These are phyloP conservation scores for Cheumatopsyche charites DNA, from an alignment of 1,140 invertebrate species.

Conservation along the genomic window DNA sequence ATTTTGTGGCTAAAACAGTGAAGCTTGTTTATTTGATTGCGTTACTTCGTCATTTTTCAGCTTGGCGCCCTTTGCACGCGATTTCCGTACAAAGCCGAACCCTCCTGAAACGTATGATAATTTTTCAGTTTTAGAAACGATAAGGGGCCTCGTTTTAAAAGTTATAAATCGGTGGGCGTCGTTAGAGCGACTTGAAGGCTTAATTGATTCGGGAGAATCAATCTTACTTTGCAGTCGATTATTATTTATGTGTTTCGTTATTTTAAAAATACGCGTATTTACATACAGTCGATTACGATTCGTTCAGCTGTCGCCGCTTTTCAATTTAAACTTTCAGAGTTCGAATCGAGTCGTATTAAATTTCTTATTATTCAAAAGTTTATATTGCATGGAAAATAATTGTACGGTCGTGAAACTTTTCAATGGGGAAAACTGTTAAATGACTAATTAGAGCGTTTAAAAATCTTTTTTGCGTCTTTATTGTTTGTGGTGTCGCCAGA, in stretches of 20 bases:
- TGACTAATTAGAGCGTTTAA: slow-evolving; percentile 24
- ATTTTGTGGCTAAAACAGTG: slow-evolving; percentile 36
- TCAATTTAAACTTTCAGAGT: too few species aligned
- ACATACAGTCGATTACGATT: too few species aligned
- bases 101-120: slow-evolving; percentile 19
- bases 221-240: too few species aligned
- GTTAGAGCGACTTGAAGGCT: too few species aligned
- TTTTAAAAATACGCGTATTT: too few species aligned
- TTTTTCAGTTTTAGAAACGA: slow-evolving; percentile 21
- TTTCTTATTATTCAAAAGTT: too few species aligned
- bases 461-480: slow-evolving; percentile 23
- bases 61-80: slow-evolving; percentile 41
- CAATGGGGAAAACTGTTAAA: slow-evolving; percentile 16
- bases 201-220: too few species aligned
- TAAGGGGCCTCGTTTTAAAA: slow-evolving; percentile 22
- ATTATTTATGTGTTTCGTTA: too few species aligned
- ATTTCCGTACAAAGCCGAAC: too few species aligned
- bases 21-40: slow-evolving; percentile 36
- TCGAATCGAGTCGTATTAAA: too few species aligned
- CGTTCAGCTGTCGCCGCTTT: too few species aligned
- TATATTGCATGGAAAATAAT: too few species aligned
- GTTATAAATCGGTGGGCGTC: background rate
- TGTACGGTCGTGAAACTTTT: slow-evolving; percentile 5
- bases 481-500: slow-evolving; percentile 13
- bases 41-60: slow-evolving; percentile 44